phyloP scores from a whole-genome alignment of 1,140 invertebrate genomes.

The Drosophila kikkawai region DNA sequence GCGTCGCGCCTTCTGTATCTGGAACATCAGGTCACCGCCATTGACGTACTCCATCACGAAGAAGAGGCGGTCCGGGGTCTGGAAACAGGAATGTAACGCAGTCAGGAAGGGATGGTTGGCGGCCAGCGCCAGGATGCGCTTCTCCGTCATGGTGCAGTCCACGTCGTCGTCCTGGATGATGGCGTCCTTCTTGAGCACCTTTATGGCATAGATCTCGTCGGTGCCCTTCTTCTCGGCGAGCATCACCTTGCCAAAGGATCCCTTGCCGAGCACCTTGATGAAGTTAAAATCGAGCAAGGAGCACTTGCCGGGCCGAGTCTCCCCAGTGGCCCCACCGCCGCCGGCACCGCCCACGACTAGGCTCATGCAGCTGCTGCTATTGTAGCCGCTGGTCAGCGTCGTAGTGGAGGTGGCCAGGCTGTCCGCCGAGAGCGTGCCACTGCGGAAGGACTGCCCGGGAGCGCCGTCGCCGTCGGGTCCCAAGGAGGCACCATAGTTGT shows the following conservation, averaged over 20 bases:
- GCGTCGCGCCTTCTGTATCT: conserved; percentile 98
- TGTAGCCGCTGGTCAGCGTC: conserved; percentile 75
- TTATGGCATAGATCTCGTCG: conserved; percentile 99
- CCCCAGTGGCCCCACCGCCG: conserved; percentile 48
- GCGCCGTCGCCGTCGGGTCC: conserved; percentile 60
- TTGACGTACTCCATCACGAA: conserved; percentile 98
- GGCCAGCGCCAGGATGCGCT: conserved; percentile 97
- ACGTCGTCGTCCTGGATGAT: conserved; percentile 99
- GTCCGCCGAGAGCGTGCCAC: conserved; percentile 65
- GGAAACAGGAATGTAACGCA: conserved; percentile 98
- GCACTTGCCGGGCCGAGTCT: conserved; percentile 87
- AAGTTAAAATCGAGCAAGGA: conserved; percentile 95
- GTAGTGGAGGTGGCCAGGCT: conserved; percentile 67
- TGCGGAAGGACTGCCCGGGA: conserved; percentile 74
- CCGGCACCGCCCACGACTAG: conserved; percentile 37
- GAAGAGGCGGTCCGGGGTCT: conserved; percentile 97
- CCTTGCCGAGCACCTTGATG: conserved; percentile 99
- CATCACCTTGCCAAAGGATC: conserved; percentile 99
- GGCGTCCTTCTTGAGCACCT: conserved; percentile 99
- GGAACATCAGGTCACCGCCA: conserved; percentile 99
- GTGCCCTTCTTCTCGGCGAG: conserved; percentile 97
- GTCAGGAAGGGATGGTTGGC: conserved; percentile 99
- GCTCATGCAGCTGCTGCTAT: conserved; percentile 73
- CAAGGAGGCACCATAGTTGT: conserved; percentile 84
- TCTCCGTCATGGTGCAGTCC: conserved; percentile 99